phyloP scores from a whole-genome alignment of 2,888 invertebrate genomes.

The Xanthia togata region DNA sequence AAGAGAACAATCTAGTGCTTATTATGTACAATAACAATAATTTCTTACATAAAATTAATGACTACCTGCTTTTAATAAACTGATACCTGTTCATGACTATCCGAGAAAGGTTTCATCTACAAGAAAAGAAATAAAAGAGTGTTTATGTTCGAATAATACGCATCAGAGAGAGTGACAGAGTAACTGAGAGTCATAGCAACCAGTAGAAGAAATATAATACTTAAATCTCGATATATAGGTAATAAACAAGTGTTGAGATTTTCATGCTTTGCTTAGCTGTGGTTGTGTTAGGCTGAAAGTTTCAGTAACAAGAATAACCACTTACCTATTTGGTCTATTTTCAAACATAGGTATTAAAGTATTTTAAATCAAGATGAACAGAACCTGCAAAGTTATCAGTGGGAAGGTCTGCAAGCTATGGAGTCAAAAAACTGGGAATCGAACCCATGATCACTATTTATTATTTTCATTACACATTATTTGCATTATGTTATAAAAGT shows the following conservation, averaged over 20 bases:
- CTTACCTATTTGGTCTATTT: conserved; percentile 23
- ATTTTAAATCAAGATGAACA: not conserved
- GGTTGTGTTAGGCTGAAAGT: conserved; percentile 41
- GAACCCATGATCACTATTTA: conserved; percentile 2
- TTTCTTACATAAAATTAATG: conserved; percentile 76
- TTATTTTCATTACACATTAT: not conserved
- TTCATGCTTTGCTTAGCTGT: conserved; percentile 50
- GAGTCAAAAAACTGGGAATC: not conserved
- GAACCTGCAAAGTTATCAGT: not conserved
- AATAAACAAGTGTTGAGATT: conserved; percentile 8
- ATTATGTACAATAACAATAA: conserved; percentile 74
- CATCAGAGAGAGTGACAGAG: conserved; percentile 44
- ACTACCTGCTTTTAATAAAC: conserved; percentile 81
- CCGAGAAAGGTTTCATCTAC: conserved; percentile 90
- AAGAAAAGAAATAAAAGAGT: conserved; percentile 84
- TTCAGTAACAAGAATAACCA: conserved; percentile 15
- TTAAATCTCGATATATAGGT: conserved; percentile 1
- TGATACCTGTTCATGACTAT: conserved; percentile 90
- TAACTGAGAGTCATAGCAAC: conserved; percentile 30
- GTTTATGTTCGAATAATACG: conserved; percentile 61
- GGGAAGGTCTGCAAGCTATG: not conserved
- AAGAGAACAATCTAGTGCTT: conserved; percentile 68
- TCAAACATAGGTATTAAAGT: conserved; percentile 5
- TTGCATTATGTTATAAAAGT: not conserved
- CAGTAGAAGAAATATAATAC: conserved; percentile 32